A percentile compares a stretch with the other conserved stretches of the same genome.
Conservation (phyloP, 2,113 vertebrate genomes). For the Opisthocomus hoazin region DNA sequence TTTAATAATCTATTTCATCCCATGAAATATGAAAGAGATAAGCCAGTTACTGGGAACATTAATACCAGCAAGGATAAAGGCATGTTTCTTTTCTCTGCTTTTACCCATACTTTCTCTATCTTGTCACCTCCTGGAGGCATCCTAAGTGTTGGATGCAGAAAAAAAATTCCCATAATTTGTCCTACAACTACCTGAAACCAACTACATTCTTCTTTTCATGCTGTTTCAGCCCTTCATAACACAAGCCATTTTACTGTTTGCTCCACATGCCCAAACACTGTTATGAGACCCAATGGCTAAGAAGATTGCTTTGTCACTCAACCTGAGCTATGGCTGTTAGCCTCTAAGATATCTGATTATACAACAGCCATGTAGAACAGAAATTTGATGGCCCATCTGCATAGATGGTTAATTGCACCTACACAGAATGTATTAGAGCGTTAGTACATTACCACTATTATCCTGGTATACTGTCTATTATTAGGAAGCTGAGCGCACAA, state of each 20-base stretch:
- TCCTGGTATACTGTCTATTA: not conserved
- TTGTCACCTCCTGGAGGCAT: not conserved
- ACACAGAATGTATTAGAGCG: not conserved
- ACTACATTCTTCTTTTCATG: not conserved
- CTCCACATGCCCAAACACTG: not conserved
- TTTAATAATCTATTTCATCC: not conserved
- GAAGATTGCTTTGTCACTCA: not conserved
- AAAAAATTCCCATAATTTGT: not conserved
- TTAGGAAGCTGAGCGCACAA: not conserved
- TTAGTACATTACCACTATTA: not conserved
- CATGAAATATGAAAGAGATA: not conserved
- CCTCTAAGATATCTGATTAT: not conserved
- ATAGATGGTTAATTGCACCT: not conserved
- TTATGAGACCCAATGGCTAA: not conserved
- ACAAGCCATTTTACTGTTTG: not conserved
- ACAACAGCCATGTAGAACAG: not conserved
- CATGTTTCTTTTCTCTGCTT: not conserved
- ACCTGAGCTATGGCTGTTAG: not conserved
- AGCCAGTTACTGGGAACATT: not conserved
- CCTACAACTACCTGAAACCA: not conserved
- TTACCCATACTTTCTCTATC: not conserved
- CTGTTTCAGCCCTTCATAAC: not conserved
- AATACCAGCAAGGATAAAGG: not conserved
- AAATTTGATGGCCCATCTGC: not conserved
- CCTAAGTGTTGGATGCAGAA: not conserved